Evolutionary conservation across 2,888 invertebrate genomes (phyloP).

Genomic region (Eupelmus urozonus): DNA sequence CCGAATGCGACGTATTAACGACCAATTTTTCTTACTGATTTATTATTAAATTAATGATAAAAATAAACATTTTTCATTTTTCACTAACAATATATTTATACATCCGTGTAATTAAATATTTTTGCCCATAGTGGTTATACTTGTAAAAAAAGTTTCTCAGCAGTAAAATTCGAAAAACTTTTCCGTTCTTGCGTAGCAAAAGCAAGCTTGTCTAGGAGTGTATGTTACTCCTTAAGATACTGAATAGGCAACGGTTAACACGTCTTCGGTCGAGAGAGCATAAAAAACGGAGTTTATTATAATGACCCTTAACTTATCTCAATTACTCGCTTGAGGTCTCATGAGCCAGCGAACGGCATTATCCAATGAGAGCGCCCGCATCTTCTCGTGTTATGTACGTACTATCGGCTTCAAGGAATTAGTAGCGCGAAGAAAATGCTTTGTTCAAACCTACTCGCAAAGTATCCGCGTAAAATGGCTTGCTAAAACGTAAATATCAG

Average conservation of each 20-base stretch:
- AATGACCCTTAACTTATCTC: slow-evolving; percentile 55
- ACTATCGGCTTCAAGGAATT: slow-evolving; percentile 20
- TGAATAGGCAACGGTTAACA: slow-evolving; percentile 32
- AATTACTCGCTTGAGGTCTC: slow-evolving; percentile 39
- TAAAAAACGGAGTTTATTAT: slow-evolving; percentile 49
- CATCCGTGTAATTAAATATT: background rate
- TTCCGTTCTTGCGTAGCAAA: background rate
- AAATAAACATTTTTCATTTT: too few species aligned
- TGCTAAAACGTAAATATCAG: background rate
- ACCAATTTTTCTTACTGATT: background rate
- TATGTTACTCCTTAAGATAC: slow-evolving; percentile 1
- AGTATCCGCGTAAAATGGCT: background rate
- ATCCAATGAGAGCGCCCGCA: slow-evolving; percentile 52
- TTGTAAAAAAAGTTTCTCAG: too few species aligned
- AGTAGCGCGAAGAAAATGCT: slow-evolving; percentile 27
- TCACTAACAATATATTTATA: too few species aligned
- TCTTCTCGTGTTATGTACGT: slow-evolving; percentile 5
- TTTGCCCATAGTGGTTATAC: too few species aligned
- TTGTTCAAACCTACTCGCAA: slow-evolving; percentile 11
- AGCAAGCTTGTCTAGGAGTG: background rate
- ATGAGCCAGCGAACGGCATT: slow-evolving; percentile 26
- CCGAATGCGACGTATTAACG: slow-evolving; percentile 8
- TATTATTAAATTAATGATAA: background rate
- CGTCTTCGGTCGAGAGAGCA: slow-evolving; percentile 27
- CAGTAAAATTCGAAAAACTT: too few species aligned